Evolutionary conservation across 2,797 vertebrate genomes (phyloP).

Genomic region (Dendrocincla fuliginosa): DNA sequence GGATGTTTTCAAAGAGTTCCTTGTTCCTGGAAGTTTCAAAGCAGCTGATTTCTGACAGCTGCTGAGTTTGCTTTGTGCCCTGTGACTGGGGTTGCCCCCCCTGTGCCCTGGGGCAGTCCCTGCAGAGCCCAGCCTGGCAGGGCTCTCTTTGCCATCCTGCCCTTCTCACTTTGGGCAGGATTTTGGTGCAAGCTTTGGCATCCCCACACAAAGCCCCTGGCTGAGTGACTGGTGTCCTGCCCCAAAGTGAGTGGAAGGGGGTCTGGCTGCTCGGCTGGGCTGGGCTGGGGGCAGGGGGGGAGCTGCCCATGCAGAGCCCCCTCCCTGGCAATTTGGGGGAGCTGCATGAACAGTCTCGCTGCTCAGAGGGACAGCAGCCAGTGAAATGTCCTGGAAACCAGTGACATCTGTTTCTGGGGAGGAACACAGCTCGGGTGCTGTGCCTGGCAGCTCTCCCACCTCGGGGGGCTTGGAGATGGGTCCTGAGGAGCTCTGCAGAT

Average conservation of each 20-base stretch:
- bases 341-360: background rate
- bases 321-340: background rate
- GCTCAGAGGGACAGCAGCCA: background rate
- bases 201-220: accelerated
- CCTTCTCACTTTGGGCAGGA: too few relatives aligned
- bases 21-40: background rate
- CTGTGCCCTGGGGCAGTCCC: too few relatives aligned
- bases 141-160: background rate
- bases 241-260: accelerated
- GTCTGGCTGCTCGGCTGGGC: background rate
- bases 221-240: background rate
- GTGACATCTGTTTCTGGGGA: slow-evolving; percentile 39
- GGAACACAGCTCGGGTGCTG: background rate
- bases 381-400: background rate
- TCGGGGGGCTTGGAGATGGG: background rate
- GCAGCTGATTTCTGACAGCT: background rate
- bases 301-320: background rate
- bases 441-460: background rate
- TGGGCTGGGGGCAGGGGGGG: background rate
- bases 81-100: background rate
- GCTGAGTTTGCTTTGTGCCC: background rate
- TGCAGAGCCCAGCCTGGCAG: background rate
- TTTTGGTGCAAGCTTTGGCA: background rate
- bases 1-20: background rate
- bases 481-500: background rate